Evolutionary conservation across 35 echinoderm and acorn worm species (phyloP).

Genomic region (Lytechinus variegatus): DNA sequence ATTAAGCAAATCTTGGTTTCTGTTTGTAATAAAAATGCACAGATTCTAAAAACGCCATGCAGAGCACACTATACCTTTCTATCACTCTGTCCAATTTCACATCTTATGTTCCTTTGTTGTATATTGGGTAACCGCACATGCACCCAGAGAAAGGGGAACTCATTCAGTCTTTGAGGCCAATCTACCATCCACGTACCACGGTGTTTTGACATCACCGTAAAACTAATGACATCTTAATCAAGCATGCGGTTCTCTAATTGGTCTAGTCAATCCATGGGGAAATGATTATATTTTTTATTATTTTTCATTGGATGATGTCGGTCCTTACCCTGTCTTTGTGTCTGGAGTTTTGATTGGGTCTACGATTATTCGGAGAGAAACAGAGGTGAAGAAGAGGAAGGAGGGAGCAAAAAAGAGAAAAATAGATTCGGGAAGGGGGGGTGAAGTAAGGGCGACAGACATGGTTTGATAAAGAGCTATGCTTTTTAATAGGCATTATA

Average conservation of each 20-base stretch:
- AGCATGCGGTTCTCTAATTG: neutral
- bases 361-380: neutral
- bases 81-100: no score
- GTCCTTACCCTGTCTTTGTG: neutral
- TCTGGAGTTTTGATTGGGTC: neutral
- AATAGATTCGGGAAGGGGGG: neutral
- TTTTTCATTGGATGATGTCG: neutral
- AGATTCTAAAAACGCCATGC: no score
- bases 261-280: neutral
- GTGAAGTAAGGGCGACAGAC: neutral
- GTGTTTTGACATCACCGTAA: neutral
- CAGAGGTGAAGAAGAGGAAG: neutral
- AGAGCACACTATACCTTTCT: neutral
- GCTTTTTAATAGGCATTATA: no score
- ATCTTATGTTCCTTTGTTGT: no score
- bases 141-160: neutral
- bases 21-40: no score
- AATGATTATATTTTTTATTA: neutral
- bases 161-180: no score
- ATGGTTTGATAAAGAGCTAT: no score
- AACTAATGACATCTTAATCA: slow-evolving; percentile 4
- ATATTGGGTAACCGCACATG: neutral
- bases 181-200: neutral
- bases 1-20: no score
- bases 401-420: neutral